Evolutionary conservation across 2,888 invertebrate genomes (phyloP), one percentile per base, ranked within the genome.

Genomic region (Spilosoma lubricipeda): DNA sequence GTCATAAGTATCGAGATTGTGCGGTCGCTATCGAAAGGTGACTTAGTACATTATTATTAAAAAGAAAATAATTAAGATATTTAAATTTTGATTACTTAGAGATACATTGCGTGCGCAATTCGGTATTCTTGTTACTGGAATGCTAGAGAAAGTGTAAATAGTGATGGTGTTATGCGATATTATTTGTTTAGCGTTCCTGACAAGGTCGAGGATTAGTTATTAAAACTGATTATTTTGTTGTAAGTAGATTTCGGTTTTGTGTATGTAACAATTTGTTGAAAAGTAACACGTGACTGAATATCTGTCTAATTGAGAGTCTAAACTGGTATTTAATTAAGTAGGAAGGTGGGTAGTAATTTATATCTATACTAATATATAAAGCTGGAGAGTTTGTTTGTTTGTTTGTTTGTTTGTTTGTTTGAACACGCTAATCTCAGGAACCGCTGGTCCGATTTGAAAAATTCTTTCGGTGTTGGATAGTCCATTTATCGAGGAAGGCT

Each of bases 51-150:
- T 80, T 67, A 82, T 39, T 81, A 81, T 78, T 67, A 84, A 84
- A 83, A 75, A 74, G 79, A 84, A 81, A 76, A 72, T 75, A 30
- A 83, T 78, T 72, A 77, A 78, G 80, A 82, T 78, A 83, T 67
- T 81, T 81, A 82, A 83, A 80, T 75, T 71, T 76, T 77, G 73
- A 77, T 70, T 73, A 77, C 72, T 73, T 75, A 78, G 75, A 76
- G 81, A 85, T 90, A 88, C 90, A 90, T 88, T 90, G 89, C 90
- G 88, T 83, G 81, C 80, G 80, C 81, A 79, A 86, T 87, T 86
- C 71, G 78, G 71, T 85, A 85, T 84, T 89, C 88, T 89, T 86
- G 80, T 86, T 89, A 80, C 73, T 76, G 77, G 83, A 83, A 83
- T 82, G 80, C 78, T 82, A 80, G 84, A 82, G 87, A 89, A 89